Conservation (phyloP, 2,113 vertebrate genomes). For the Thalassoma bifasciatum region DNA sequence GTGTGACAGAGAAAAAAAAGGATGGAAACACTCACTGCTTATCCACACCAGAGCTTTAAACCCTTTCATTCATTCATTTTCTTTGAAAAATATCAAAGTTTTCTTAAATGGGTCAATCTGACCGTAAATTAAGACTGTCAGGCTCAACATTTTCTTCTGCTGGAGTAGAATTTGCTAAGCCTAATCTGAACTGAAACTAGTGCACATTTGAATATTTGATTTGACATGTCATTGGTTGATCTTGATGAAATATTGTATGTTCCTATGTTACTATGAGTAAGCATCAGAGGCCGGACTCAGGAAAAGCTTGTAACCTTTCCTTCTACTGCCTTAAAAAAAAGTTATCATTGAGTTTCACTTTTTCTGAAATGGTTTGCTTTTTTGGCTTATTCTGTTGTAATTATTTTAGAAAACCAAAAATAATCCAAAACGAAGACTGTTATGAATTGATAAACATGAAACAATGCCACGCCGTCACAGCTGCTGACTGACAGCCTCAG, state of each 20-base stretch:
- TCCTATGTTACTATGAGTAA: neutral
- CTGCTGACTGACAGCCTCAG: conserved; percentile 35
- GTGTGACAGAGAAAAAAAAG: neutral
- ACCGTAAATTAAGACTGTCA: neutral
- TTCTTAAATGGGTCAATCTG: neutral
- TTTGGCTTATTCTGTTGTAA: neutral
- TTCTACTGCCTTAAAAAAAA: neutral
- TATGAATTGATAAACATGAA: conserved; percentile 22
- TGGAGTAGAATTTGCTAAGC: neutral
- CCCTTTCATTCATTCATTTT: neutral
- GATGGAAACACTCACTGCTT: neutral
- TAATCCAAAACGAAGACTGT: neutral
- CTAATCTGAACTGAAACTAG: rapidly evolving
- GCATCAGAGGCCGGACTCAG: neutral
- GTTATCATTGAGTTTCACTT: neutral
- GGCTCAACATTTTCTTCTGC: neutral
- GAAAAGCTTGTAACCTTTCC: conserved; percentile 1
- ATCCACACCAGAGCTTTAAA: conserved; percentile 24
- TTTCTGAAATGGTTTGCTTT: neutral
- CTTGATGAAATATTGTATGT: neutral
- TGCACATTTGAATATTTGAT: neutral
- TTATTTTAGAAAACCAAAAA: neutral
- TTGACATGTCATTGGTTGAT: neutral
- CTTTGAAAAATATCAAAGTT: neutral
- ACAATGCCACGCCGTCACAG: conserved; percentile 16